phyloP scores from a whole-genome alignment of 2,113 vertebrate genomes.

The Excalfactoria chinensis region DNA sequence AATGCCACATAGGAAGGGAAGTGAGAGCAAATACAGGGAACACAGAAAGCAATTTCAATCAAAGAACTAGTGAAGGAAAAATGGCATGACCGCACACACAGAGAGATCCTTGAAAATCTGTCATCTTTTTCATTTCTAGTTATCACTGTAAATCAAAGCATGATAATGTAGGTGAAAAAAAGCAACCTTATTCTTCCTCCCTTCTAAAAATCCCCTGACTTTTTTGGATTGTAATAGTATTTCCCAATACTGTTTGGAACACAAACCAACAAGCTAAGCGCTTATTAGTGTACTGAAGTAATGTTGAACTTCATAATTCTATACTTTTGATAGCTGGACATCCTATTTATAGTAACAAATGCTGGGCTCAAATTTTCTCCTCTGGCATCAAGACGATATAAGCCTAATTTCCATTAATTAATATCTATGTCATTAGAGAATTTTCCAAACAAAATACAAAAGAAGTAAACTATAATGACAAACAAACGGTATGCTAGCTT shows the following conservation, averaged over 20 bases:
- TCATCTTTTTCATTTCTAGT: neutral
- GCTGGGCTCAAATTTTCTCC: neutral
- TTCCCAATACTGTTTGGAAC: neutral
- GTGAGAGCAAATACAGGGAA: neutral
- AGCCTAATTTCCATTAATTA: neutral
- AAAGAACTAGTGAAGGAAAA: neutral
- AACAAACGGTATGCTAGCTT: neutral
- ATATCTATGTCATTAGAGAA: neutral
- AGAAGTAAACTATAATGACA: neutral
- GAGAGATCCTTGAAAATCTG: neutral
- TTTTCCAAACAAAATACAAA: neutral
- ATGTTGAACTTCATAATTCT: neutral
- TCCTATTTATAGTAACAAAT: neutral
- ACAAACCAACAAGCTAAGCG: neutral
- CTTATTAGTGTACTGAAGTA: neutral
- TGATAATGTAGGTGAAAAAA: neutral
- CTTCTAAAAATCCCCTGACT: neutral
- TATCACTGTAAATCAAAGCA: fast-evolving
- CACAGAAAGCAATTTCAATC: neutral
- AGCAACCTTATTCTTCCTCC: neutral
- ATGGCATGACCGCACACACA: neutral
- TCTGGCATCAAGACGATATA: fast-evolving
- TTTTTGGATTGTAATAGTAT: neutral
- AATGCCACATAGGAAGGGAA: neutral
- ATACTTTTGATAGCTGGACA: neutral